Conservation (phyloP, 2,797 vertebrate species). For the Amblyraja radiata region DNA sequence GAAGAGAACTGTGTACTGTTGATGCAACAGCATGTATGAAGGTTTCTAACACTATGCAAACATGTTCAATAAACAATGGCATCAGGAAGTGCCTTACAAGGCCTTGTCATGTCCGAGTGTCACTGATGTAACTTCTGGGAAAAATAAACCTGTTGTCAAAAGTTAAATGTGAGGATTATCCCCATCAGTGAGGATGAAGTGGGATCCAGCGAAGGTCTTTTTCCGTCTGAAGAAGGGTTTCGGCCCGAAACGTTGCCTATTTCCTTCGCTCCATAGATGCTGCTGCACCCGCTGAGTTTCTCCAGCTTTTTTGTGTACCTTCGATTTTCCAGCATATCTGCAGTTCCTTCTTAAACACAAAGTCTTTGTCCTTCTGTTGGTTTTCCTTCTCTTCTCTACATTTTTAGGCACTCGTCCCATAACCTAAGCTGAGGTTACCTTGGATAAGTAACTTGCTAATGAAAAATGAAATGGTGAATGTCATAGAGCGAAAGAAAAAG, state of each 20-base stretch:
- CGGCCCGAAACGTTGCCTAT: too few species aligned
- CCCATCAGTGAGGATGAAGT: not conserved
- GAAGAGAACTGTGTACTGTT: slow-evolving; percentile 26
- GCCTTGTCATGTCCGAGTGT: not conserved
- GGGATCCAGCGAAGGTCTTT: not conserved
- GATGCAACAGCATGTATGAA: slow-evolving; percentile 25
- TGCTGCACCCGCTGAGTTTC: too few species aligned
- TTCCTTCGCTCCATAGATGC: too few species aligned
- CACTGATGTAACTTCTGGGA: slow-evolving; percentile 3
- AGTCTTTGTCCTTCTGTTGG: not conserved
- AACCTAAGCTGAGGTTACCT: not conserved
- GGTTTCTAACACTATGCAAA: slow-evolving; percentile 33
- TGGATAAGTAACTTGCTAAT: not conserved
- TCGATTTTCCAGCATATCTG: too few species aligned
- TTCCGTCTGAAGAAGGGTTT: not conserved
- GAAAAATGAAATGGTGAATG: not conserved
- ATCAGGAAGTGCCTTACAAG: slow-evolving; percentile 31
- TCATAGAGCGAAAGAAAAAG: too few species aligned
- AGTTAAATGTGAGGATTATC: not conserved
- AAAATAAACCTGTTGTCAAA: not conserved
- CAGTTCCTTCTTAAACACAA: too few species aligned
- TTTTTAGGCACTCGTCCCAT: not conserved
- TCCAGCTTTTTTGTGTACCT: too few species aligned
- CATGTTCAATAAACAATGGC: slow-evolving; percentile 30
- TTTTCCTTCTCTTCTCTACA: not conserved